Evolutionary conservation across 2,797 vertebrate genomes (phyloP), one percentile per base, ranked within the genome.

Genomic region (Cephalopachus bancanus): DNA sequence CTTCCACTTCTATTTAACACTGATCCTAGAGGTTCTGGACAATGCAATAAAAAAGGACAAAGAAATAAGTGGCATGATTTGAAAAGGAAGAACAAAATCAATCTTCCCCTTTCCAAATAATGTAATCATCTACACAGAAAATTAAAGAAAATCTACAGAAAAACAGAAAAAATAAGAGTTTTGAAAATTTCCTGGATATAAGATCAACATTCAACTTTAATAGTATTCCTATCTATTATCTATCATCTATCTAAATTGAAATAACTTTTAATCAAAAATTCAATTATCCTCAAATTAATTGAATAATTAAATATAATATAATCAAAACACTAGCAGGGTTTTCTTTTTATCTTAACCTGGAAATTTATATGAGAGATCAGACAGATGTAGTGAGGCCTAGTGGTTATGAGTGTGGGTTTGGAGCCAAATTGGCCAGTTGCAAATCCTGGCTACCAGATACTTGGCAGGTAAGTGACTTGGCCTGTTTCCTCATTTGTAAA

Each of bases 1-100:
- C 44, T 44, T 44, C 44, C n/a, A 57, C n/a, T 96, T 97, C 37
- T 59, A 44, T 62, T 33, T 94, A 89, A 83, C 51, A 76, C 37
- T 79, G 78, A 51, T 78, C 79, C 67, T 84, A 83, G 90, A 83
- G 28, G 83, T 74, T 20, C 33, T 87, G 20, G 60, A 84, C 57
- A 74, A 51, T 62, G 16, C 74, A 91, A 62, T 65, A 89, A 83
- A 57, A 81, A 76, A 95, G 88, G 60, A 75, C 24, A 65, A 79
- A 78, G 74, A 51, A 49, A 53, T n/a, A 83, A 69, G 49, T 59
- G 65, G 53, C 37, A 83, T 89, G 75, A 90, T 59, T 22, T 71
- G 75, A 24, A 87, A 96, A 86, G 28, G 33, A 85, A 87, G 19
- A 90, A 14, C 17, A 55, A 44, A 91, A 69, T 51, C 11, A 5